These are phyloP conservation scores for Bradynema listronoti DNA, from an alignment of 1,140 invertebrate species.

Conservation along the genomic window DNA sequence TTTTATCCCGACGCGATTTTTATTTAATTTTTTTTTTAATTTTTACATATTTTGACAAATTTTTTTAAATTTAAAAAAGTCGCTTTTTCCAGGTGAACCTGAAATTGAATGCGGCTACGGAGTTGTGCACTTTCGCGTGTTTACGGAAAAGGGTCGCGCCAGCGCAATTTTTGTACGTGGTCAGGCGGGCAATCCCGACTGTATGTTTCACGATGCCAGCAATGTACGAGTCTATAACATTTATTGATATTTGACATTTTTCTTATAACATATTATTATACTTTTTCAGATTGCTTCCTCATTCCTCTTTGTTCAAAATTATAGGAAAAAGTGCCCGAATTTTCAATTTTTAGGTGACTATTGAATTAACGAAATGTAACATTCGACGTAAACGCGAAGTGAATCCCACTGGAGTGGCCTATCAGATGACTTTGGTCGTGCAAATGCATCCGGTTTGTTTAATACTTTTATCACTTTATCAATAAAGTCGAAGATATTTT, in stretches of 20 bases:
- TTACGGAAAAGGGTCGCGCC: conserved; percentile 41
- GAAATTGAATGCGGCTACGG: conserved; percentile 47
- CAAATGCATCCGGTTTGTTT: conserved; percentile 50
- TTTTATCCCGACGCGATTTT: too few species aligned
- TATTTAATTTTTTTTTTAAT: conserved; percentile 5
- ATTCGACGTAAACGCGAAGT: conserved; percentile 52
- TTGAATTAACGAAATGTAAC: conserved; percentile 51
- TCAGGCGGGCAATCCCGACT: conserved; percentile 45
- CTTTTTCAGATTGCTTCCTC: too few species aligned
- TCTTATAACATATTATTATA: too few species aligned
- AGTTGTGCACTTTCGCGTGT: conserved; percentile 39
- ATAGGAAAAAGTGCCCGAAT: neutral
- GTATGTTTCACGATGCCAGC: conserved; percentile 41
- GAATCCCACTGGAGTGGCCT: conserved; percentile 50
- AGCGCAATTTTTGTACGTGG: conserved; percentile 53
- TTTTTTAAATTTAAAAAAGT: too few species aligned
- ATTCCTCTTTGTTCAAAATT: too few species aligned
- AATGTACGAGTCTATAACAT: conserved; percentile 23
- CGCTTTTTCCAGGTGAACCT: conserved; percentile 52
- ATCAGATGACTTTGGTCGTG: conserved; percentile 53
- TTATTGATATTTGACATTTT: too few species aligned
- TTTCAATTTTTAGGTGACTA: conserved; percentile 29
- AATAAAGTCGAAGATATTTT: conserved; percentile 21
- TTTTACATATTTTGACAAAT: too few species aligned
- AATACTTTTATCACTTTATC: neutral